Percentiles rank a stretch among this genome's conserved stretches.
Evolutionary conservation across 2,888 invertebrate genomes (phyloP).

Genomic region (Agonopterix arenella): DNA sequence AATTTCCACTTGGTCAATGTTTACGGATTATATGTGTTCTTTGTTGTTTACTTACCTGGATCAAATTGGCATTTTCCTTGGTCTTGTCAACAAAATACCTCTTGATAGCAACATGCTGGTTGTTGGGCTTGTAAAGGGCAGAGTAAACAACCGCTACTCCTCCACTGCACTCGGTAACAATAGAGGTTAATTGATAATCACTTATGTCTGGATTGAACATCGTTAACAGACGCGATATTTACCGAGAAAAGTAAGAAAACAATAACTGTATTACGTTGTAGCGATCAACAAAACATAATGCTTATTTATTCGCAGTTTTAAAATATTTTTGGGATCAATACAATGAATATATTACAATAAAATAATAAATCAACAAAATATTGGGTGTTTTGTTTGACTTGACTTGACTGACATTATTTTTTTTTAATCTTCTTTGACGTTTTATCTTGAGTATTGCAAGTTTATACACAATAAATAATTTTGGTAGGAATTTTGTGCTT

Average conservation of each 20-base stretch:
- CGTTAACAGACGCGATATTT: not conserved
- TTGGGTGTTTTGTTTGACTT: constrained; percentile 1
- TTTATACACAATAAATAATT: too few species aligned
- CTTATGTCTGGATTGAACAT: constrained; percentile 78
- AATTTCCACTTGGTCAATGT: not conserved
- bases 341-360: constrained; percentile 12
- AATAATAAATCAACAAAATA: constrained; percentile 15
- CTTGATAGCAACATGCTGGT: constrained; percentile 83
- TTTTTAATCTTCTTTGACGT: too few species aligned
- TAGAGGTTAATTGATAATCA: constrained; percentile 82
- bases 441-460: too few species aligned
- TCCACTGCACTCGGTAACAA: constrained; percentile 82
- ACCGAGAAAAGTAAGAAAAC: constrained; percentile 8
- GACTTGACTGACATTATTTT: not conserved
- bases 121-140: constrained; percentile 80
- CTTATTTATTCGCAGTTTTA: constrained; percentile 1
- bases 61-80: constrained; percentile 77
- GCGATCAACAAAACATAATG: too few species aligned
- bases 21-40: too few species aligned
- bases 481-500: too few species aligned
- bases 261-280: constrained; percentile 1
- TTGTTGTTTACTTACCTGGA: constrained; percentile 56
- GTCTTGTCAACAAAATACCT: constrained; percentile 85
- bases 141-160: constrained; percentile 83
- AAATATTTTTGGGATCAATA: constrained; percentile 12